Evolutionary conservation across 2,888 invertebrate species (phyloP).

Genomic region (Drosophila aldrichi): DNA sequence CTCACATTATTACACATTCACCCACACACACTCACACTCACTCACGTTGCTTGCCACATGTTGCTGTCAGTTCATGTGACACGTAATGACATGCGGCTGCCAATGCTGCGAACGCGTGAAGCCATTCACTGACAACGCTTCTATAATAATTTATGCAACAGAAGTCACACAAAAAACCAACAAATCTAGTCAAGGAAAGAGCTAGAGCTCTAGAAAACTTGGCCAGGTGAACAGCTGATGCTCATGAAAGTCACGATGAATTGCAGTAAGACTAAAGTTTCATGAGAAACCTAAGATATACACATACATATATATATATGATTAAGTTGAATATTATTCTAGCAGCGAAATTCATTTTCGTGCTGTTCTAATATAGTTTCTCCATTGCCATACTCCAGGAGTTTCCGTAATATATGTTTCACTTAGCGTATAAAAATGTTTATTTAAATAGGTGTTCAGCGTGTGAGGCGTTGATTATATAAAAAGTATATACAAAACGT

Average conservation of each 20-base stretch:
- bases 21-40: conserved; percentile 8
- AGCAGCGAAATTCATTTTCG: neutral
- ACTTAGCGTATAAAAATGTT: conserved; percentile 19
- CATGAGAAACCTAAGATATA: neutral
- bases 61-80: conserved; percentile 49
- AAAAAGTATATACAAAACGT: conserved; percentile 30
- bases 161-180: conserved; percentile 45
- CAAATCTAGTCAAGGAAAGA: conserved; percentile 57
- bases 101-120: conserved; percentile 63
- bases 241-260: conserved; percentile 1
- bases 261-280: neutral
- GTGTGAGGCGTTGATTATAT: conserved; percentile 8
- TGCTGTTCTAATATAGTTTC: neutral
- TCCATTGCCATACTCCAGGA: neutral
- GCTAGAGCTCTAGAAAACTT: conserved; percentile 10
- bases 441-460: conserved; percentile 31
- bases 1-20: conserved; percentile 6
- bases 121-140: conserved; percentile 30
- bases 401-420: neutral
- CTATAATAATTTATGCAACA: conserved; percentile 49
- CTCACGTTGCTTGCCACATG: conserved; percentile 14
- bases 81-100: conserved; percentile 76
- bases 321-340: neutral
- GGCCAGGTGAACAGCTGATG: neutral
- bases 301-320: neutral